Evolutionary conservation across 1,140 invertebrate genomes (phyloP).

Genomic region (Drosophila nebulosa): DNA sequence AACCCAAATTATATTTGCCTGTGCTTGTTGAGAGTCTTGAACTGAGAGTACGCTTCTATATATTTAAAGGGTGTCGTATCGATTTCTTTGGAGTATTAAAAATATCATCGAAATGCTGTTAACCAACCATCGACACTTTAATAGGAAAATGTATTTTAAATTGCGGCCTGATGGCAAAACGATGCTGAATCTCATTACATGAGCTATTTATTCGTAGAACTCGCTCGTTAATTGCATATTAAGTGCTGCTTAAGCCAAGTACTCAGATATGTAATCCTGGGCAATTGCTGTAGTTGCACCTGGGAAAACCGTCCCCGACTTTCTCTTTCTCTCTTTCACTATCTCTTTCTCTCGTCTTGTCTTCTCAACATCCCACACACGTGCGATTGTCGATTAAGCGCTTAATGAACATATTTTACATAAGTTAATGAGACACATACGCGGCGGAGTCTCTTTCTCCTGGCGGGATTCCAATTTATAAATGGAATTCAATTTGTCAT

Average conservation of each 20-base stretch:
- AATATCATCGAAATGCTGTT: too few species aligned
- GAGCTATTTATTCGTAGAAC: background rate
- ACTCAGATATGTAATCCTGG: background rate
- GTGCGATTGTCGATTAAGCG: background rate
- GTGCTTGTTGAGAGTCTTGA: too few species aligned
- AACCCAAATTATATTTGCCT: too few species aligned
- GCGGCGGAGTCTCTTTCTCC: background rate
- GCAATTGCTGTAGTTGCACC: background rate
- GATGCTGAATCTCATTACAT: background rate
- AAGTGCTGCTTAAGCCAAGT: background rate
- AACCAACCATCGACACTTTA: too few species aligned
- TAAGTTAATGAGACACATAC: slow-evolving; percentile 18
- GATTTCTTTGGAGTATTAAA: too few species aligned
- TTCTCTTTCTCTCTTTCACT: background rate
- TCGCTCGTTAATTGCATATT: background rate
- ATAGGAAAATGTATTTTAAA: too few species aligned
- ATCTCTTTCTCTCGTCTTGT: background rate
- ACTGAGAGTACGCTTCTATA: too few species aligned
- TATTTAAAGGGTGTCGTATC: too few species aligned
- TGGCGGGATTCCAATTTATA: slow-evolving; percentile 3
- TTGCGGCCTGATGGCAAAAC: too few species aligned
- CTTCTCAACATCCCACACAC: background rate
- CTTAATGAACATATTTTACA: slow-evolving; percentile 21
- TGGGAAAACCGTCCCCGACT: background rate
- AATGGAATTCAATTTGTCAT: background rate